A percentile compares a stretch with the other conserved stretches of the same genome.
These are phyloP conservation scores for Myripristis jacobus DNA, from an alignment of 2,797 vertebrate genomes.

Conservation along the genomic window DNA sequence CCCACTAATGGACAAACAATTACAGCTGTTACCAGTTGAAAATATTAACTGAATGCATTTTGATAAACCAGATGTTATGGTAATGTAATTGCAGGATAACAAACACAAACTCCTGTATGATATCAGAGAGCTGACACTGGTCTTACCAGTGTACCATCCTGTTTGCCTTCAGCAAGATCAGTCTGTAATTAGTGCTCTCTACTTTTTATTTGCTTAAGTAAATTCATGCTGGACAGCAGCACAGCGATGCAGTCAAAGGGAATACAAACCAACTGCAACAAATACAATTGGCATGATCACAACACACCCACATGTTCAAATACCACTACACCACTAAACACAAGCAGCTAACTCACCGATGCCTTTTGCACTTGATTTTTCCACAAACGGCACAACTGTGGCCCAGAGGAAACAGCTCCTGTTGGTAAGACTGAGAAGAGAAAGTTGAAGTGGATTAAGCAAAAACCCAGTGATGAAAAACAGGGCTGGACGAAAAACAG, in stretches of 20 bases:
- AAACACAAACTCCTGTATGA: background rate
- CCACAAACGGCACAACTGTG: constrained; percentile 96
- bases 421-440: constrained; percentile 86
- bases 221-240: too few relatives aligned
- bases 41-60: background rate
- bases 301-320: background rate
- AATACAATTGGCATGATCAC: background rate
- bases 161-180: background rate
- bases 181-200: background rate
- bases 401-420: constrained; percentile 92
- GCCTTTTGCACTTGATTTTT: constrained; percentile 95
- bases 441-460: constrained; percentile 31
- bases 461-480: background rate
- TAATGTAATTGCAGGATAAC: background rate
- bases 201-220: background rate
- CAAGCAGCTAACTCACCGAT: constrained; percentile 85
- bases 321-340: background rate
- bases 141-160: background rate
- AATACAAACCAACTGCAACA: background rate
- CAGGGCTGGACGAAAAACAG: background rate
- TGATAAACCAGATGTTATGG: constrained; percentile 8
- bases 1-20: background rate
- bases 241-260: too few relatives aligned
- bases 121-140: too few relatives aligned
- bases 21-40: background rate